A percentile compares a stretch with the other conserved stretches of the same genome.
These are phyloP conservation scores for Chiridota heheva DNA, from an alignment of 35 echinoderm and acorn worm species.

Conservation along the genomic window DNA sequence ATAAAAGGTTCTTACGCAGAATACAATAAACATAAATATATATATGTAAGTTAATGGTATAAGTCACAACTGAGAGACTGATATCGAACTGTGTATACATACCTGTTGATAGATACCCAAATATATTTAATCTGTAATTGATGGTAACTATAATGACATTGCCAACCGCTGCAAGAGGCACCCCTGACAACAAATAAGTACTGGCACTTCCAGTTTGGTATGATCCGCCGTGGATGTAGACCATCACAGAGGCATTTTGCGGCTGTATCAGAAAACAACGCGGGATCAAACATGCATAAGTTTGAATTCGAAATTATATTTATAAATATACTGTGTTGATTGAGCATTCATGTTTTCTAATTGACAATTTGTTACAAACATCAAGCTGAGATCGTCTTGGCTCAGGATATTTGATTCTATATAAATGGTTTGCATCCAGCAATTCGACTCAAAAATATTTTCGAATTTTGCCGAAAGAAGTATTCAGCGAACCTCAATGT, in stretches of 20 bases:
- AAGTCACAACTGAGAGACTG: too few species aligned
- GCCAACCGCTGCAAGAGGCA: slow-evolving; percentile 52
- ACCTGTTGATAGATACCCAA: slow-evolving; percentile 63
- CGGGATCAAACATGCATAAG: background rate
- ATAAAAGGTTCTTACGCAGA: too few species aligned
- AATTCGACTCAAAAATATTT: background rate
- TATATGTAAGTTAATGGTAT: too few species aligned
- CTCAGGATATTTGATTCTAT: background rate
- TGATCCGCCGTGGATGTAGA: slow-evolving; percentile 61
- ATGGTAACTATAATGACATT: slow-evolving; percentile 64
- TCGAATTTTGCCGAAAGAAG: too few species aligned
- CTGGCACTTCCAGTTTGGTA: slow-evolving; percentile 33
- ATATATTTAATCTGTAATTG: slow-evolving; percentile 53
- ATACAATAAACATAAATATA: too few species aligned
- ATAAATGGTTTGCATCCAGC: background rate
- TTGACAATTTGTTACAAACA: background rate
- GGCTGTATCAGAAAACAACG: slow-evolving; percentile 17
- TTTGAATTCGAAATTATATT: background rate
- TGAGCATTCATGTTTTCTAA: background rate
- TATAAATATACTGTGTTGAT: background rate
- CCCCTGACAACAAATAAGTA: slow-evolving; percentile 32
- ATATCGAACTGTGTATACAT: too few species aligned
- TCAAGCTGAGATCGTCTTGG: background rate
- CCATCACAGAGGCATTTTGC: slow-evolving; percentile 52
- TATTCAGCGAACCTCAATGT: too few species aligned